Evolutionary conservation across 2,113 vertebrate genomes (phyloP).

Genomic region (Oceanodroma tethys): DNA sequence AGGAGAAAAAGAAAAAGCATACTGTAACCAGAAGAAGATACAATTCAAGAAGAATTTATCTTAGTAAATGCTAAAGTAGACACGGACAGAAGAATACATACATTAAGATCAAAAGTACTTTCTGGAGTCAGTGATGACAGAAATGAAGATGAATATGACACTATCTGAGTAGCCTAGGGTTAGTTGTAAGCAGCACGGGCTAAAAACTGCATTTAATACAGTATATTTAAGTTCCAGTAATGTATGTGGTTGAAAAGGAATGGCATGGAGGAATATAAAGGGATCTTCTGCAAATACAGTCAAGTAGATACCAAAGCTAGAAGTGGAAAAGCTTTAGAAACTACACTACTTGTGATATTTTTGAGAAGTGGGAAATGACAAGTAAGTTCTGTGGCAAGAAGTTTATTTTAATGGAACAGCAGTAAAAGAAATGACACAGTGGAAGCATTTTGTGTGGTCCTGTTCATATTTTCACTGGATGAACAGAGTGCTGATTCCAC

Average conservation of each 20-base stretch:
- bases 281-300: conserved; percentile 32
- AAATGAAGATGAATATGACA: conserved; percentile 13
- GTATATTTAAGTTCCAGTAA: conserved; percentile 20
- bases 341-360: conserved; percentile 24
- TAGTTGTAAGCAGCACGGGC: not conserved
- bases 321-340: conserved; percentile 48
- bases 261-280: conserved; percentile 19
- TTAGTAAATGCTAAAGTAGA: conserved; percentile 21
- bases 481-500: conserved; percentile 56
- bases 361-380: conserved; percentile 69
- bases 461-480: conserved; percentile 71
- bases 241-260: conserved; percentile 14
- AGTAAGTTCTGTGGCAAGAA: conserved; percentile 65
- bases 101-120: conserved; percentile 3
- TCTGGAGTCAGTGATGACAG: conserved; percentile 10
- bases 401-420: conserved; percentile 69
- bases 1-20: not conserved
- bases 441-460: conserved; percentile 77
- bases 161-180: not conserved
- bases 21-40: not conserved
- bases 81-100: not conserved
- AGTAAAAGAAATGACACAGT: conserved; percentile 72
- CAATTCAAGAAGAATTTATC: not conserved
- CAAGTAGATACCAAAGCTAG: conserved; percentile 37
- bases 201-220: conserved; percentile 27